phyloP scores from a whole-genome alignment of 2,888 invertebrate species.

The Clostera curtula region DNA sequence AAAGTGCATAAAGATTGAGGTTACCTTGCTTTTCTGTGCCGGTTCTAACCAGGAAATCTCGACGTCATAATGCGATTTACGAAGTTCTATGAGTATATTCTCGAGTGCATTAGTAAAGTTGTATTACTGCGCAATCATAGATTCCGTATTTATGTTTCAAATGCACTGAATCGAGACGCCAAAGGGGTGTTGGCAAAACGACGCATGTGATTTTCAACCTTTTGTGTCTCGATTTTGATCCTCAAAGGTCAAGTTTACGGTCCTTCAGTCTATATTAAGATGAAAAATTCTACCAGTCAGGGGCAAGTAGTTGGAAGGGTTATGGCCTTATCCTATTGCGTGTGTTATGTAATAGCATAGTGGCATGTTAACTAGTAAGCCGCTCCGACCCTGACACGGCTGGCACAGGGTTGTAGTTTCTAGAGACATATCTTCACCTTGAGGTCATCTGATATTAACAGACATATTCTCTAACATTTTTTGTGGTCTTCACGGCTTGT shows the following conservation, averaged over 20 bases:
- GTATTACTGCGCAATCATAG: too few relatives aligned
- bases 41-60: slow-evolving; percentile 38
- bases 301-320: background rate
- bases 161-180: slow-evolving; percentile 26
- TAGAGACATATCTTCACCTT: slow-evolving; percentile 24
- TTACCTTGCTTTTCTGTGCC: slow-evolving; percentile 39
- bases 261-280: slow-evolving; percentile 10
- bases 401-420: slow-evolving; percentile 46
- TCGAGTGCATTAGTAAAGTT: too few relatives aligned
- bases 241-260: slow-evolving; percentile 64
- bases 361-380: slow-evolving; percentile 49
- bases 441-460: slow-evolving; percentile 19
- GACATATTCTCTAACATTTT: slow-evolving; percentile 1
- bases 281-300: slow-evolving; percentile 4
- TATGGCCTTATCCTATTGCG: slow-evolving; percentile 12
- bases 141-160: too few relatives aligned
- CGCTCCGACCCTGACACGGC: slow-evolving; percentile 60
- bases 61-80: slow-evolving; percentile 46
- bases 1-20: slow-evolving; percentile 19
- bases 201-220: slow-evolving; percentile 48
- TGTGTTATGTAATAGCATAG: slow-evolving; percentile 62
- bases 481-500: slow-evolving; percentile 3
- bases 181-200: slow-evolving; percentile 17
- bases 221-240: slow-evolving; percentile 34
- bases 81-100: too few relatives aligned